Evolutionary conservation across 1,140 invertebrate species (phyloP).

Genomic region (Camponotus floridanus): DNA sequence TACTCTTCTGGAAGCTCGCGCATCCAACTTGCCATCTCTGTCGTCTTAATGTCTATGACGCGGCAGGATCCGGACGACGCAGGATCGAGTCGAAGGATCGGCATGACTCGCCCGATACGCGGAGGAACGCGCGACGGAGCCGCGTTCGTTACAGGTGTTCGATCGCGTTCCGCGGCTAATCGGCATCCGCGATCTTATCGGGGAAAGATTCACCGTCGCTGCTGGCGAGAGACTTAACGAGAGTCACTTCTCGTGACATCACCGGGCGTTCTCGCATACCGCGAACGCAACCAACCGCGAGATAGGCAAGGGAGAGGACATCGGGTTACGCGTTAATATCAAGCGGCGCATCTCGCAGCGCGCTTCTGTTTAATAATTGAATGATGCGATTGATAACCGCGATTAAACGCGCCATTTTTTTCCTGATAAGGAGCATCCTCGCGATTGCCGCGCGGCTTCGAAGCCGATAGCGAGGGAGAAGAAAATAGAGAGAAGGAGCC

Average conservation of each 20-base stretch:
- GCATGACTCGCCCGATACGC: conserved; percentile 41
- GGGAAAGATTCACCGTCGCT: conserved; percentile 67
- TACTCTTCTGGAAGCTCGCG: neutral
- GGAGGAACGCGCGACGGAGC: conserved; percentile 62
- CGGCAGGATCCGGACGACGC: conserved; percentile 43
- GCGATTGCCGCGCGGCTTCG: conserved; percentile 59
- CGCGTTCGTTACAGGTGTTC: conserved; percentile 73
- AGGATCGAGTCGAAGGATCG: conserved; percentile 42
- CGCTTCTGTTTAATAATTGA: conserved; percentile 68
- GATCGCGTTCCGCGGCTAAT: conserved; percentile 69
- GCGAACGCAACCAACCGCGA: conserved; percentile 64
- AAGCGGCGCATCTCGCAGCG: neutral
- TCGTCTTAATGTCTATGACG: conserved; percentile 48
- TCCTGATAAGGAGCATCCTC: conserved; percentile 57
- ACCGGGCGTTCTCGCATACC: conserved; percentile 63
- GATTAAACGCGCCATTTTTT: conserved; percentile 72
- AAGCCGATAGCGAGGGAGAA: conserved; percentile 60
- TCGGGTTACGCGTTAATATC: conserved; percentile 52
- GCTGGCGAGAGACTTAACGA: conserved; percentile 48
- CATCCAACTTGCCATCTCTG: conserved; percentile 42
- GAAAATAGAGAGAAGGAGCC: neutral
- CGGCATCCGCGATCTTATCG: conserved; percentile 70
- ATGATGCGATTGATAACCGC: conserved; percentile 46
- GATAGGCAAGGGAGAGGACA: conserved; percentile 61
- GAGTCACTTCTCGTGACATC: conserved; percentile 70